Percentiles rank a stretch among this genome's conserved stretches.
These are phyloP conservation scores for Calosoma granatense DNA, from an alignment of 1,140 invertebrate genomes.

Conservation along the genomic window DNA sequence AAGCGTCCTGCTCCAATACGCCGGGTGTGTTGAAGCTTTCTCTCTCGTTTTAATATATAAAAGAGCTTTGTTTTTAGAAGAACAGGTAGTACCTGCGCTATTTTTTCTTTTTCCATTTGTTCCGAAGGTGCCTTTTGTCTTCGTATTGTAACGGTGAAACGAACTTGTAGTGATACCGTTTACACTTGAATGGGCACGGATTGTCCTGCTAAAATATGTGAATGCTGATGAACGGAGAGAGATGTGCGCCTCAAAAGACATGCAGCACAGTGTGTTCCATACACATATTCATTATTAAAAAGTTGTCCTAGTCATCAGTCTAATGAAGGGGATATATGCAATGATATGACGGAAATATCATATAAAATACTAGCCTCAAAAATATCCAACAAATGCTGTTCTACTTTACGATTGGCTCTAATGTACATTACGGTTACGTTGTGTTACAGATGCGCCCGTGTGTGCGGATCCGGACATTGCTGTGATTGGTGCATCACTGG, in stretches of 20 bases:
- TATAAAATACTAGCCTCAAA: too few relatives aligned
- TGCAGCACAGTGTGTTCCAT: too few relatives aligned
- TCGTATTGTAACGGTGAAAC: neutral
- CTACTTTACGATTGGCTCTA: too few relatives aligned
- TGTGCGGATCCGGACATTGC: slow-evolving; percentile 57
- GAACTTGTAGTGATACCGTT: neutral
- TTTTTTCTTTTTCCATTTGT: neutral
- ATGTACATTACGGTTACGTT: slow-evolving; percentile 14
- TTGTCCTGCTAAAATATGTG: neutral
- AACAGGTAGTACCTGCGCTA: too few relatives aligned
- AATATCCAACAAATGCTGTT: too few relatives aligned
- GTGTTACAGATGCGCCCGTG: slow-evolving; percentile 64
- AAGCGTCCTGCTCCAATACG: too few relatives aligned
- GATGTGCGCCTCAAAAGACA: slow-evolving; percentile 13
- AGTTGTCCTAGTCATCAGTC: too few relatives aligned
- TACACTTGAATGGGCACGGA: neutral
- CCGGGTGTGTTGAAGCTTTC: too few relatives aligned
- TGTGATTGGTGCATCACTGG: slow-evolving; percentile 70
- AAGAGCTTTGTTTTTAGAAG: slow-evolving; percentile 8
- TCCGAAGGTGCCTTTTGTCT: slow-evolving; percentile 1
- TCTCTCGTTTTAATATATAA: slow-evolving; percentile 1
- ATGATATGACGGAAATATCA: too few relatives aligned
- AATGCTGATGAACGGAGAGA: slow-evolving; percentile 14
- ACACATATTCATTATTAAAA: too few relatives aligned
- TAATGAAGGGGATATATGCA: too few relatives aligned